Percentiles rank a stretch among this genome's conserved stretches.
phyloP scores from a whole-genome alignment of 2,797 vertebrate species.

The Notamacropus eugenii region DNA sequence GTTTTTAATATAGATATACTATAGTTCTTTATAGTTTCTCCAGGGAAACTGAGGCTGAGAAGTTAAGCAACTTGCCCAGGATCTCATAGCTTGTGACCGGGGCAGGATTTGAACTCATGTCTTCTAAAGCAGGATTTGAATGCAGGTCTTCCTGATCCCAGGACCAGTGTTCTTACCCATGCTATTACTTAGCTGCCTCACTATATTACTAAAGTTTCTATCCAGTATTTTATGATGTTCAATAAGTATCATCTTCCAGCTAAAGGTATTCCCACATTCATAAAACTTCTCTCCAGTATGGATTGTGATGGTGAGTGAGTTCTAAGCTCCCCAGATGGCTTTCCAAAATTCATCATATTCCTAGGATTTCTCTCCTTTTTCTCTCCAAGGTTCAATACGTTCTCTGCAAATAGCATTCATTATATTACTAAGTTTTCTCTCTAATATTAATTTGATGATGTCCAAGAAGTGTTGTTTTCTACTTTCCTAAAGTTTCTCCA shows the following conservation, averaged over 20 bases:
- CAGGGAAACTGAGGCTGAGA: too few species aligned
- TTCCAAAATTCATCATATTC: constrained; percentile 5
- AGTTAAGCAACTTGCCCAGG: too few species aligned
- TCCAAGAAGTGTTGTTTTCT: constrained; percentile 66
- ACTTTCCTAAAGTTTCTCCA: constrained; percentile 64
- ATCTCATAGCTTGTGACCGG: too few species aligned
- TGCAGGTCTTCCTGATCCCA: too few species aligned
- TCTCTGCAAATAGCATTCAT: constrained; percentile 76
- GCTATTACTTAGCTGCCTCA: too few species aligned
- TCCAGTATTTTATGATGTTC: constrained; percentile 21
- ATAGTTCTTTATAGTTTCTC: too few species aligned
- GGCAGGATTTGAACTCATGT: too few species aligned
- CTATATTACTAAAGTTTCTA: too few species aligned
- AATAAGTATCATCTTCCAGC: constrained; percentile 31
- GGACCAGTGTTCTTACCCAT: too few species aligned
- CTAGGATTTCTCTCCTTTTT: constrained; percentile 49
- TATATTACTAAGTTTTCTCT: constrained; percentile 75
- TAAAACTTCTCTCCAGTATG: constrained; percentile 22
- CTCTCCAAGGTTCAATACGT: constrained; percentile 77
- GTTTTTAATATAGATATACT: too few species aligned
- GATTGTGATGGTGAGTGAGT: neutral
- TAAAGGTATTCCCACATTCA: constrained; percentile 11
- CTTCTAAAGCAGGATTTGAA: too few species aligned
- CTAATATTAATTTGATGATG: constrained; percentile 73
- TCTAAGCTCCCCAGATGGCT: constrained; percentile 30